Percentiles rank a stretch among this genome's conserved stretches.
phyloP scores from a whole-genome alignment of 2,888 invertebrate species.

The Drosophila prostipennis region DNA sequence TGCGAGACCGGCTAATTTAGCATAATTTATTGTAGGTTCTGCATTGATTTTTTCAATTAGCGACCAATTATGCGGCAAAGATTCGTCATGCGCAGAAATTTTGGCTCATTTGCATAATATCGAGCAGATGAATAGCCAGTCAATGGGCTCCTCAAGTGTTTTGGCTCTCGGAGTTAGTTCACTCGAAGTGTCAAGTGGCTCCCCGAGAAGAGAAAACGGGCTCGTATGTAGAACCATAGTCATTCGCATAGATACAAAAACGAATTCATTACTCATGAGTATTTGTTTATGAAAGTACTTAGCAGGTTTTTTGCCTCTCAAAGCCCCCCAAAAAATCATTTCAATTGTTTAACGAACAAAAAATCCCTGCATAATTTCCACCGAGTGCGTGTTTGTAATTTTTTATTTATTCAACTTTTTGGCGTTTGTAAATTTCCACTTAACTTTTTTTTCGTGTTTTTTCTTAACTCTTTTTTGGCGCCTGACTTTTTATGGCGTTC shows the following conservation, averaged over 20 bases:
- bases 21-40: conserved; percentile 39
- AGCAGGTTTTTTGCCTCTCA: conserved; percentile 56
- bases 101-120: conserved; percentile 51
- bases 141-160: conserved; percentile 20
- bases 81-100: conserved; percentile 37
- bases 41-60: conserved; percentile 72
- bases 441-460: conserved; percentile 12
- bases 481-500: conserved; percentile 63
- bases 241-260: conserved; percentile 21
- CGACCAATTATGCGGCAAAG: conserved; percentile 60
- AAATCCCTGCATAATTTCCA: conserved; percentile 41
- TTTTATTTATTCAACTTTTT: conserved; percentile 26
- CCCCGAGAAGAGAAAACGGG: conserved; percentile 7
- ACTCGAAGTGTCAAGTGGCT: conserved; percentile 73
- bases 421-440: conserved; percentile 47
- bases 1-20: conserved; percentile 30
- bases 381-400: conserved; percentile 34
- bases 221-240: conserved; percentile 15
- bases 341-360: conserved; percentile 72
- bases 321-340: conserved; percentile 22
- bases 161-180: conserved; percentile 33
- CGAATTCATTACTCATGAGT: conserved; percentile 48
- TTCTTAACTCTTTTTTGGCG: conserved; percentile 47
- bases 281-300: conserved; percentile 76
- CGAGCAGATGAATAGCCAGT: conserved; percentile 24